These are phyloP conservation scores for Ochotona curzoniae DNA, from an alignment of 2,113 vertebrate species.

Conservation along the genomic window DNA sequence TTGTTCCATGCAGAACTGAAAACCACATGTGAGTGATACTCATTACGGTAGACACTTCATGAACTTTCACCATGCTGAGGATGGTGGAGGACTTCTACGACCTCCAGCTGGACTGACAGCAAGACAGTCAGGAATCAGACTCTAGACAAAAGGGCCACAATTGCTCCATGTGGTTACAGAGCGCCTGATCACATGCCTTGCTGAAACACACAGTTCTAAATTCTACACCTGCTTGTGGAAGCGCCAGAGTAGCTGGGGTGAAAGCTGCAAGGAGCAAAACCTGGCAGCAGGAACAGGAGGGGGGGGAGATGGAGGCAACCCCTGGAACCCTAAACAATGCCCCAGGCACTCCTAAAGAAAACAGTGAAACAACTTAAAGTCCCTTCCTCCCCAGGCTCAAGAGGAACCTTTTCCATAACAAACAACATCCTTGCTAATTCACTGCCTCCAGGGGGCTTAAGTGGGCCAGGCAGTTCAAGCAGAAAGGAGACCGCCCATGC, in stretches of 20 bases:
- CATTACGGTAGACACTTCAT: too few relatives aligned
- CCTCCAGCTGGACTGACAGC: neutral
- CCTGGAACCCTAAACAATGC: neutral
- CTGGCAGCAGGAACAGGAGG: neutral
- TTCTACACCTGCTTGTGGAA: accelerated
- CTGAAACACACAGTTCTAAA: accelerated
- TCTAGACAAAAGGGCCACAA: accelerated
- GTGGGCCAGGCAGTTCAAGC: neutral
- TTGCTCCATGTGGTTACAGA: neutral
- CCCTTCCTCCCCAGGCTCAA: neutral
- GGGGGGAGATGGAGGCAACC: neutral
- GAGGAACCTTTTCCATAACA: neutral
- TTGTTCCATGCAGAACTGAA: neutral
- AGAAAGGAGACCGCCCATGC: neutral
- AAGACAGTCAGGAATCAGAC: neutral
- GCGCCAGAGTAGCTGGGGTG: neutral
- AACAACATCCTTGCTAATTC: neutral
- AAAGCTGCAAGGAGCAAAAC: neutral
- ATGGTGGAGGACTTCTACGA: too few relatives aligned
- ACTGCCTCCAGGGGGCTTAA: neutral
- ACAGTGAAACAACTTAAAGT: too few relatives aligned
- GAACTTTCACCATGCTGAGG: neutral
- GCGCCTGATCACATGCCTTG: neutral
- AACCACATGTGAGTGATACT: accelerated
- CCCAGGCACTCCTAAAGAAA: neutral